Evolutionary conservation across 2,888 invertebrate species (phyloP).

Genomic region (Drosophila anomalata): DNA sequence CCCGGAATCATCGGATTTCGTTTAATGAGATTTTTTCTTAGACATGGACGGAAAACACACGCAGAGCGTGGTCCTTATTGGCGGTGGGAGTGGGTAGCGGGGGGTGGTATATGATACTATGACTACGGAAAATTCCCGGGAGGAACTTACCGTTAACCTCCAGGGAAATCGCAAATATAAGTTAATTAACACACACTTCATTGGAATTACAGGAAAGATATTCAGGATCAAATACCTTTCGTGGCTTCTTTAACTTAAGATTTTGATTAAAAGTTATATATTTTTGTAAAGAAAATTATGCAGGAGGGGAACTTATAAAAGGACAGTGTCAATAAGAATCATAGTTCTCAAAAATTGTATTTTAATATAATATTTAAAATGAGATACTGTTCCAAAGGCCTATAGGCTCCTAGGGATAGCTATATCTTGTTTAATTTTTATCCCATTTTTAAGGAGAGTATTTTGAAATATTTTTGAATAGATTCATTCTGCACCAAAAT

Average conservation of each 20-base stretch:
- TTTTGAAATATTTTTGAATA: too few relatives aligned
- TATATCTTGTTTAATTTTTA: too few relatives aligned
- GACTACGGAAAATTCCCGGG: conserved; percentile 18
- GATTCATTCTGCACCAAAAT: too few relatives aligned
- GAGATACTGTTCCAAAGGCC: too few relatives aligned
- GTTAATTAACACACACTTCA: conserved; percentile 1
- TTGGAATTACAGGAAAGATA: neutral
- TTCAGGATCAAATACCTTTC: neutral
- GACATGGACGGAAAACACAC: neutral
- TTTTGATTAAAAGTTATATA: neutral
- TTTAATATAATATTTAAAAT: too few relatives aligned
- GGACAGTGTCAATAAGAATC: too few relatives aligned
- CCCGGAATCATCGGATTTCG: conserved; percentile 72
- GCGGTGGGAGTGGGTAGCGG: too few relatives aligned
- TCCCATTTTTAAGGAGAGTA: too few relatives aligned
- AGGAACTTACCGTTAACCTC: conserved; percentile 9
- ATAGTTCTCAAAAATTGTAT: too few relatives aligned
- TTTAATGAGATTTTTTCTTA: conserved; percentile 70
- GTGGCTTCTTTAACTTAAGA: neutral
- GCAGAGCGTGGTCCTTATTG: neutral
- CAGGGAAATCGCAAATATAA: conserved; percentile 18
- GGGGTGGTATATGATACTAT: neutral
- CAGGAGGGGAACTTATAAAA: too few relatives aligned
- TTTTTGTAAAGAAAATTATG: neutral
- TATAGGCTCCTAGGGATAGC: too few relatives aligned